A percentile compares a stretch with the other conserved stretches of the same genome.
These are phyloP conservation scores for Micropterix aruncella DNA, from an alignment of 2,888 invertebrate species.

Conservation along the genomic window DNA sequence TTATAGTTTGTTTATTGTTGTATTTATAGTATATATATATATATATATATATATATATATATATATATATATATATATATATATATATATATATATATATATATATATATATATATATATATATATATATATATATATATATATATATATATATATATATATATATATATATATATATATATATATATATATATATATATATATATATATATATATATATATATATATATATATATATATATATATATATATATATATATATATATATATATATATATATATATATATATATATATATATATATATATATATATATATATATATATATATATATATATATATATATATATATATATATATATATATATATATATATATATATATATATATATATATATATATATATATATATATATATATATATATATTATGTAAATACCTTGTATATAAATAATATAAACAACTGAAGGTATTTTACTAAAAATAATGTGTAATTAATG, in stretches of 20 bases:
- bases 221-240: not conserved
- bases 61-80: too few relatives aligned
- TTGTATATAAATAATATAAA: too few relatives aligned
- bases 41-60: too few relatives aligned
- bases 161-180: not conserved
- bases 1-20: too few relatives aligned
- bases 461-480: too few relatives aligned
- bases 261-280: not conserved
- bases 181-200: not conserved
- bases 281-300: not conserved
- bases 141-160: too few relatives aligned
- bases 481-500: too few relatives aligned
- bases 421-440: too few relatives aligned
- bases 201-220: not conserved
- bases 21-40: too few relatives aligned
- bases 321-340: not conserved
- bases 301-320: not conserved
- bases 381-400: not conserved
- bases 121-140: too few relatives aligned
- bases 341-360: not conserved
- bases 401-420: not conserved
- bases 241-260: not conserved
- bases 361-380: not conserved
- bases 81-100: too few relatives aligned
- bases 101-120: too few relatives aligned